Evolutionary conservation across 2,797 vertebrate genomes (phyloP), one percentile per base, ranked within the genome.

Genomic region (Glossophaga mutica): DNA sequence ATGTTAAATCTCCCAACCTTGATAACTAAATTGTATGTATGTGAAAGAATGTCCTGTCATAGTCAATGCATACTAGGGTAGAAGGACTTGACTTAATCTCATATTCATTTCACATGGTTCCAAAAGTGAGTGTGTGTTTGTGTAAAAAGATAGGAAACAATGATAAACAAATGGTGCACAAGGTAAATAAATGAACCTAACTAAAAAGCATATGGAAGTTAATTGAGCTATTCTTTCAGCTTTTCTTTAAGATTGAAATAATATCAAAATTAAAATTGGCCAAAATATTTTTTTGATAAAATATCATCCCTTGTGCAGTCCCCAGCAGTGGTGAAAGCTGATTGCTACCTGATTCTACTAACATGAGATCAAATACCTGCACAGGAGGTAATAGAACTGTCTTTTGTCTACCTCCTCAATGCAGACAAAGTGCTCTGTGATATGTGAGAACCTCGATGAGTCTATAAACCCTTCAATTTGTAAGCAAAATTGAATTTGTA

Each of bases 381-480:
- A 2, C 3, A 9, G 22, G 3, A 22, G 29, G 19, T 21, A 10
- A 50, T 3, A 21, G 62, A 7, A 9, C 24, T 67, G 3, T 9
- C 8, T 24, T 50, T 39, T 34, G 18, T 2, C 11, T 5, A 7
- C 15, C 44, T 32, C 71, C 11, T 8, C 37, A 11, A 29, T 5
- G 15, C 59, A 42, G 42, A 24, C 11, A 11, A 8, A 57, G 26
- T 5, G 39, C 24, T 48, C 34, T 10, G 10, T 16, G n/a, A n/a
- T 4, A 5, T 1, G 2, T 8, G 42, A 73, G 46, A 67, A 34
- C 15, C 5, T 46, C 50, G 18, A 44, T 0, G 0, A 42, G n/a
- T 37, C 29, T 19, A 7, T 37, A 16, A 37, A 57, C 32, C 21
- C 24, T 55, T 65, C 24, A 4, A 29, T 34, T n/a, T 14, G 21